Evolutionary conservation across 2,888 invertebrate species (phyloP), one percentile per base, ranked within the genome.

Genomic region (Drosophila falleni): DNA sequence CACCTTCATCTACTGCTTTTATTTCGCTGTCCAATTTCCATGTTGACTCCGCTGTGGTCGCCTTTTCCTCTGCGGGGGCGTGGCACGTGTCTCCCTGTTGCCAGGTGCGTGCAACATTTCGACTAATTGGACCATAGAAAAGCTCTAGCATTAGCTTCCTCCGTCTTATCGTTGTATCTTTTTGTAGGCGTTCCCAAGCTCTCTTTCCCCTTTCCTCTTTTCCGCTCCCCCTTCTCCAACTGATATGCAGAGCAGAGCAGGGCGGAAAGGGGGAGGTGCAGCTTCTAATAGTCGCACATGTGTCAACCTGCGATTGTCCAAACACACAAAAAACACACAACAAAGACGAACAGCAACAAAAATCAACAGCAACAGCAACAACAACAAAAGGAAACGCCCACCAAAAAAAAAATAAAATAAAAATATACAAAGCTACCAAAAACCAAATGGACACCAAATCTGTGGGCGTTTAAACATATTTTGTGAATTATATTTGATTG

Each of bases 391-490:
- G 39, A 59, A 63, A 51, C 81, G 82, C 82, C 82, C 81, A 87
- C 81, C 54, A 70, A 78, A 72, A 66, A 51, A 59, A 51, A 53
- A 15, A 51, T 11, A 35, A n/a, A 26, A 16, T 23, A 46, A 5
- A 56, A 35, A 44, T 15, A n/a, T 15, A 23, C 11, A 56, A 39
- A 51, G 41, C 59, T 13, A 41, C 35, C 59, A 61, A 78, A 58
- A 74, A 15, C 49, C 49, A 67, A 74, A 55, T 33, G 53, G 49
- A 51, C 49, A 44, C 35, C 63, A 63, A 73, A 72, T 66, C 76
- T 71, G 84, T 84, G 87, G 84, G 84, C 84, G 84, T 88, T 77
- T 74, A 78, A 83, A 79, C 80, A 87, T 84, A 88, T 87, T 88
- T 88, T 83, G 76, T 86, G 74, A 74, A 86, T 87, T 82, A 83